phyloP scores from a whole-genome alignment of 2,888 invertebrate species.

The Actias luna region DNA sequence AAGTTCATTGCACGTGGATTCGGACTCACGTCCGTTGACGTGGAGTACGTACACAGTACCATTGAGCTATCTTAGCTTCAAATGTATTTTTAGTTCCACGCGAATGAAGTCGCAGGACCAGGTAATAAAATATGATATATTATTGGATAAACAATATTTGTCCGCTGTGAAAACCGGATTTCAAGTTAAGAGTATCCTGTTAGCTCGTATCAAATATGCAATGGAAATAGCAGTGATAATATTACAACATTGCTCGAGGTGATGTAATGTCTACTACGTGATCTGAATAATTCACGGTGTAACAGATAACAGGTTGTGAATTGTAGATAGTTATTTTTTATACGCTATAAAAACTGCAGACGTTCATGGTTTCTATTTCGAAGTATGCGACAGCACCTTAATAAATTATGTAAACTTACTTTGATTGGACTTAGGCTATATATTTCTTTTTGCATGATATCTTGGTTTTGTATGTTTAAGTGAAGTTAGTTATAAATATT shows the following conservation, averaged over 20 bases:
- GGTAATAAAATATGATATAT: not conserved
- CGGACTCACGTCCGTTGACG: no score
- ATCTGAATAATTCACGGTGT: not conserved
- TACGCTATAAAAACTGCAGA: not conserved
- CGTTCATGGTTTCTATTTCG: not conserved
- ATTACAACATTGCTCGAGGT: not conserved
- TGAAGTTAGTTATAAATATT: no score
- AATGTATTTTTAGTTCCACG: no score
- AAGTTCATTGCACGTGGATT: no score
- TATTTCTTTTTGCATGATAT: no score
- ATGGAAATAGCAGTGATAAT: not conserved
- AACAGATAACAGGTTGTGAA: not conserved
- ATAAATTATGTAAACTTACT: no score
- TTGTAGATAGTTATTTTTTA: not conserved
- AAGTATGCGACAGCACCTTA: no score
- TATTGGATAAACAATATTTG: not conserved
- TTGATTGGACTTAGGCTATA: no score
- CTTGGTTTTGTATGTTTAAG: no score
- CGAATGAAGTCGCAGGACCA: not conserved
- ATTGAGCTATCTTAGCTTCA: no score
- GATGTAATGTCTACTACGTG: slow-evolving; percentile 1
- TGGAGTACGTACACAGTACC: no score
- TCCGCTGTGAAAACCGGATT: not conserved
- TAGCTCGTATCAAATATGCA: not conserved
- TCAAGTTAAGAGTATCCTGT: slow-evolving; percentile 5